Evolutionary conservation across 2,888 invertebrate genomes (phyloP), one percentile per base, ranked within the genome.

Genomic region (Eupithecia abbreviata): DNA sequence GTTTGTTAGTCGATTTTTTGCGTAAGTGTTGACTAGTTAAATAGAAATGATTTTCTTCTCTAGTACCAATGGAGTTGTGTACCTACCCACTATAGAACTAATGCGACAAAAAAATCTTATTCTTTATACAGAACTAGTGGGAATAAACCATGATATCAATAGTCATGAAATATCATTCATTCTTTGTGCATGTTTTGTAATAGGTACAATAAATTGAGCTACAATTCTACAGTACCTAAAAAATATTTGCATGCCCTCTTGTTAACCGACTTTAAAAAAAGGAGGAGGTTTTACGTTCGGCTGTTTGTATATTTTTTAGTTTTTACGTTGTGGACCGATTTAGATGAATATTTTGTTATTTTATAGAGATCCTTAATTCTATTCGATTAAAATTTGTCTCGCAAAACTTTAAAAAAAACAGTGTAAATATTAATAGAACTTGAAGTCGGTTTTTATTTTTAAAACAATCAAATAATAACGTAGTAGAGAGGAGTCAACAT

Each of bases 1-100:
- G 13, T 83, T 87, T 55, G 41, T 80, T 49, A 77, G 67, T 65
- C 72, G 47, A 43, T n/a, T 75, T 72, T 80, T 75, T 72, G 75
- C 51, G 3, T 79, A 78, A 69, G 58, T 77, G 58, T 80, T 71
- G 71, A 65, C 47, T 72, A 58, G 45, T 68, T 69, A 42, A 66
- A 42, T 66, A 15, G 42, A 42, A 42, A 42, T 66, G 42, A 3
- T 15, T 42, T 13, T 9, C 13, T 41, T 65, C 13, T 65, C 62
- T 51, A 6, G 3, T 15, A 55, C 7, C n/a, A 9, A 65, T 65
- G 41, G 41, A 65, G 41, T 65, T 18, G 5, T 65, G 18, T 51
- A 55, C 30, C 30, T 30, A 30, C 30, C 30, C 30, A 55, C 7
- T n/a, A 51, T 7, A 51, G 51, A 51, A 51, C 15, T 15, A 15